Evolutionary conservation across 1,140 invertebrate species (phyloP).

Genomic region (Brachionus angularis): DNA sequence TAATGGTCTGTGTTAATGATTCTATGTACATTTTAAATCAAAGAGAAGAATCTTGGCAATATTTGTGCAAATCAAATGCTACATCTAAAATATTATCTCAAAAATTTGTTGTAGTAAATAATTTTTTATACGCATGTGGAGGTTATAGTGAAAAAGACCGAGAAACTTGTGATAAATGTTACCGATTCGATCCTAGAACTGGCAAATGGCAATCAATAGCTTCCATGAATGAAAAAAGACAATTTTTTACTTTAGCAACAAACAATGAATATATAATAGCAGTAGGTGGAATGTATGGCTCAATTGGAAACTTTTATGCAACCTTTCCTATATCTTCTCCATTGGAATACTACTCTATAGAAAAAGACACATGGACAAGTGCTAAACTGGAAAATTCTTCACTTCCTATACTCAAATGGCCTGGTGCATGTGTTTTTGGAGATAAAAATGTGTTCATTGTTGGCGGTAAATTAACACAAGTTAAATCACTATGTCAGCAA

Average conservation of each 20-base stretch:
- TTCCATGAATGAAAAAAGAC: slow-evolving; percentile 56
- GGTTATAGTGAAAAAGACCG: slow-evolving; percentile 55
- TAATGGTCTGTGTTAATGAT: slow-evolving; percentile 42
- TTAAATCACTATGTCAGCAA: slow-evolving; percentile 2
- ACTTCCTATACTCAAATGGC: slow-evolving; percentile 41
- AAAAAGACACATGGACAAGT: slow-evolving; percentile 28
- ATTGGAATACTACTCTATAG: slow-evolving; percentile 23
- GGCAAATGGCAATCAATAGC: slow-evolving; percentile 56
- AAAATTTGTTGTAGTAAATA: slow-evolving; percentile 52
- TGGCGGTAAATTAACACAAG: slow-evolving; percentile 29
- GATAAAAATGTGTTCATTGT: slow-evolving; percentile 25
- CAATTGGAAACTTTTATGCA: slow-evolving; percentile 44
- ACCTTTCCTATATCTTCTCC: slow-evolving; percentile 23
- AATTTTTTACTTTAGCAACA: slow-evolving; percentile 54
- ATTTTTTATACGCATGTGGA: slow-evolving; percentile 58
- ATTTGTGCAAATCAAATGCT: slow-evolving; percentile 30
- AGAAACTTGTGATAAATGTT: slow-evolving; percentile 55
- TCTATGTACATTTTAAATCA: slow-evolving; percentile 37
- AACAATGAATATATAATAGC: slow-evolving; percentile 20
- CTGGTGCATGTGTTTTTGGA: slow-evolving; percentile 28
- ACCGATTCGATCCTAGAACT: slow-evolving; percentile 56
- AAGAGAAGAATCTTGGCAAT: slow-evolving; percentile 38
- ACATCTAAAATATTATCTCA: slow-evolving; percentile 32
- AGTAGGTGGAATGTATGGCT: slow-evolving; percentile 37
- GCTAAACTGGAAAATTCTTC: not conserved